Evolutionary conservation across 37 sponge, comb jelly and placozoan species (phyloP), one percentile per base, ranked within the genome.

Genomic region (Diacarnus erythraeanus): DNA sequence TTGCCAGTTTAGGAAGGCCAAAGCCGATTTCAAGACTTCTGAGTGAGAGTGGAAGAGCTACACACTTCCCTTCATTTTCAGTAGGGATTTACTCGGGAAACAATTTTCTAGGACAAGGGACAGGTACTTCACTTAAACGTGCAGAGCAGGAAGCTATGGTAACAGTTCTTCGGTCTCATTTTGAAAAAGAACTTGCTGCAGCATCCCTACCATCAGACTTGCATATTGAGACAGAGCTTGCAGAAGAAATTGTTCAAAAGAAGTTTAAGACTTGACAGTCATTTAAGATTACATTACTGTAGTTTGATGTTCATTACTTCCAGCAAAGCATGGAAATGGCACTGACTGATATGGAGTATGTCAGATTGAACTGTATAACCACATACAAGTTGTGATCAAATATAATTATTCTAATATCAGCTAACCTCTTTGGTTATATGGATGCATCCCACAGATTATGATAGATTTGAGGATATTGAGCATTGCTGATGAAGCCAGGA

Each of bases 401-500:
- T n/a, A n/a, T n/a, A n/a, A n/a, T n/a, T n/a, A n/a, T n/a, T n/a
- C n/a, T n/a, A n/a, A n/a, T n/a, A n/a, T n/a, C n/a, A 23, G 20
- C 64, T 38, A 89, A n/a, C 93, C 76, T 88, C 71, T 93, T 30
- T 59, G 67, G 74, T 88, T 74, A 36, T 81, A 93, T 22, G 64
- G 10, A 69, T 93, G 93, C 9, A 43, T 40, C 9, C 86, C 83
- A 38, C 69, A 74, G 43, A 73, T 51, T 22, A 93, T 40, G 1
- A 93, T 27, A 34, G 34, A 43, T 51, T 59, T 68, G 27, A 93
- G 75, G 71, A 93, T 75, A 75, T 42, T 78, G 36, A 82, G 57
- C 95, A 94, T 95, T 42, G 96, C 93, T 37, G 84, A 93, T 27
- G 96, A 81, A n/a, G 93, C 85, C 65, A 95, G 80, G 31, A 72